Evolutionary conservation across 2,797 vertebrate genomes (phyloP).

Genomic region (Rhodeus uyekii): DNA sequence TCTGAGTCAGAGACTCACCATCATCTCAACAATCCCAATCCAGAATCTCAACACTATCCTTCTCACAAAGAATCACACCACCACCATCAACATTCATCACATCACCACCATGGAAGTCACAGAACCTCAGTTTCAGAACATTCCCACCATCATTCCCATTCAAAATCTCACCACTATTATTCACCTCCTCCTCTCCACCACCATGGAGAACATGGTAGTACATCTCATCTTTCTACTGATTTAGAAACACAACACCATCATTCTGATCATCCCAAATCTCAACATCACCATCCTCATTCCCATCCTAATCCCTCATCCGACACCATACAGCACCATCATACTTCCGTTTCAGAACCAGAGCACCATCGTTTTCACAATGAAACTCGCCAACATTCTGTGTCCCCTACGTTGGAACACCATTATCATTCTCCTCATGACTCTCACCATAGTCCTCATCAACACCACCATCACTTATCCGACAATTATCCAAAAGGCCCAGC

Average conservation of each 20-base stretch:
- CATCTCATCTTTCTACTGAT: slow-evolving; percentile 2
- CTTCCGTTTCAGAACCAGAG: neutral
- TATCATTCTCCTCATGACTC: slow-evolving; percentile 4
- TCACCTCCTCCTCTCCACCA: neutral
- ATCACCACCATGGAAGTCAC: slow-evolving; percentile 25
- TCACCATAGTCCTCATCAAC: slow-evolving; percentile 36
- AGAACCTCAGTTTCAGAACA: slow-evolving; percentile 8
- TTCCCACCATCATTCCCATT: slow-evolving; percentile 18
- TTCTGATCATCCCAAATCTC: neutral
- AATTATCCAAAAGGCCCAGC: slow-evolving; percentile 6
- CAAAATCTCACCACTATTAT: slow-evolving; percentile 15
- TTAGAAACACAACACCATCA: neutral
- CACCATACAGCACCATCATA: slow-evolving; percentile 5
- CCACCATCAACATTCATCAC: slow-evolving; percentile 25
- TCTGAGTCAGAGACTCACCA: slow-evolving; percentile 25
- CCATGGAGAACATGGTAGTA: neutral
- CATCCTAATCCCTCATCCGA: neutral
- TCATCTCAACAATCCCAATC: slow-evolving; percentile 6
- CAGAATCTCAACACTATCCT: slow-evolving; percentile 26
- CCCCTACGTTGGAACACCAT: slow-evolving; percentile 28
- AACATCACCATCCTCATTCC: slow-evolving; percentile 1
- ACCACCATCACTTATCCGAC: neutral
- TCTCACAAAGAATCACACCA: slow-evolving; percentile 32
- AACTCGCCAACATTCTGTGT: slow-evolving; percentile 23
- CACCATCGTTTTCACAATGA: slow-evolving; percentile 3